These are phyloP conservation scores for Xestia rhomboidea DNA, from an alignment of 2,888 invertebrate genomes.

Conservation along the genomic window DNA sequence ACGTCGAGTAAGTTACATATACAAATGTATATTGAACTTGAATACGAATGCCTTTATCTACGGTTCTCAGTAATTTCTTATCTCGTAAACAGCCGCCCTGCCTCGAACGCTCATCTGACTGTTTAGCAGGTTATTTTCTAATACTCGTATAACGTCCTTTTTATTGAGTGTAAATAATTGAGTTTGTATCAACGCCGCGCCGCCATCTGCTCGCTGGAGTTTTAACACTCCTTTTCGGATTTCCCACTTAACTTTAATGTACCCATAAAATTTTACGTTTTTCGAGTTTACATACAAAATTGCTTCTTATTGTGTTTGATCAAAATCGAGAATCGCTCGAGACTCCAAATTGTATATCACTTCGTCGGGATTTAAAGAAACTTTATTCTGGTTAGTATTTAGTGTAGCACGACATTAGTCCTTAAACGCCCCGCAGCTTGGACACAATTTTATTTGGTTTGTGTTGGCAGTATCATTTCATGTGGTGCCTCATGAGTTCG, in stretches of 20 bases:
- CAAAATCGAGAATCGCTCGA: constrained; percentile 74
- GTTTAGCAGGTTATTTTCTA: constrained; percentile 86
- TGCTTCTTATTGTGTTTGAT: constrained; percentile 70
- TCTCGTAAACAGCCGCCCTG: constrained; percentile 76
- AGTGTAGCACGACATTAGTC: constrained; percentile 74
- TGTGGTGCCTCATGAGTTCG: constrained; percentile 71
- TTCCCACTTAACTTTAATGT: constrained; percentile 90
- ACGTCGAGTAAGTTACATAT: constrained; percentile 1
- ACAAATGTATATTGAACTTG: constrained; percentile 24
- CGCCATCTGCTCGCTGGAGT: constrained; percentile 86
- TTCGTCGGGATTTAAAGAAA: constrained; percentile 81
- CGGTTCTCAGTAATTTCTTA: constrained; percentile 71
- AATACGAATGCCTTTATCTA: constrained; percentile 40
- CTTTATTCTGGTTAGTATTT: constrained; percentile 76
- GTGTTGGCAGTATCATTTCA: constrained; percentile 68
- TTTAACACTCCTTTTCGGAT: constrained; percentile 89
- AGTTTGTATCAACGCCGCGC: constrained; percentile 87
- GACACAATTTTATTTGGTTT: constrained; percentile 77
- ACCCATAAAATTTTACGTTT: constrained; percentile 87
- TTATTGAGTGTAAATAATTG: constrained; percentile 91
- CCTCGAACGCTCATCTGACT: constrained; percentile 70
- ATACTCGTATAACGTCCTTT: constrained; percentile 89
- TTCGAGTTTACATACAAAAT: constrained; percentile 68
- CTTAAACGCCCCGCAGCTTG: constrained; percentile 73
- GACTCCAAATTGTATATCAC: constrained; percentile 77